Evolutionary conservation across 2,888 invertebrate species (phyloP).

Genomic region (Spisula subtruncata): DNA sequence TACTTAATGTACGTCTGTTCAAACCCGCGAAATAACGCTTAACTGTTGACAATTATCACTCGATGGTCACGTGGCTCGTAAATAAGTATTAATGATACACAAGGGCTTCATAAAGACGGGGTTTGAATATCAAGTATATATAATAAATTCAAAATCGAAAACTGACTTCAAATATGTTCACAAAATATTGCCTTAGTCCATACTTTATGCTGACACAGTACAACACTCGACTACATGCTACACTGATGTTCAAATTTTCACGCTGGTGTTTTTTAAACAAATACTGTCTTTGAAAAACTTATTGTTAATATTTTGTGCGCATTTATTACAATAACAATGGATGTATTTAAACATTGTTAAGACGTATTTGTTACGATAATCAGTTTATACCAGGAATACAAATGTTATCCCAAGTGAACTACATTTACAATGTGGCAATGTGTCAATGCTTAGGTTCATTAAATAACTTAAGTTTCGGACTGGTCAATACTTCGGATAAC

Average conservation of each 20-base stretch:
- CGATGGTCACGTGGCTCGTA: not conserved
- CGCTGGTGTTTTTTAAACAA: not conserved
- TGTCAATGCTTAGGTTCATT: too few relatives aligned
- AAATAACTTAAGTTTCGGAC: too few relatives aligned
- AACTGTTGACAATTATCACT: constrained; percentile 13
- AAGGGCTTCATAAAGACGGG: not conserved
- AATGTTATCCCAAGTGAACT: too few relatives aligned
- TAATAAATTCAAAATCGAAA: not conserved
- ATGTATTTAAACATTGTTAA: not conserved
- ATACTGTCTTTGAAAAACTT: not conserved
- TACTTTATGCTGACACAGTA: not conserved
- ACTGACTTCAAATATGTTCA: not conserved
- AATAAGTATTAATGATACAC: constrained; percentile 9
- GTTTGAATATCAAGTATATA: not conserved
- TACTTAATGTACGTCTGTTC: not conserved
- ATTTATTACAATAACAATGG: not conserved
- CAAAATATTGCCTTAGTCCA: not conserved
- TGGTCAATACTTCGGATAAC: not conserved
- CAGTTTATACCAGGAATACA: too few relatives aligned
- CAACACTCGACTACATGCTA: not conserved
- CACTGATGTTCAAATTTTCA: not conserved
- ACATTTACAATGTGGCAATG: too few relatives aligned
- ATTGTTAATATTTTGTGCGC: not conserved
- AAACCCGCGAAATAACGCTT: not conserved
- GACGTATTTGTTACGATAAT: not conserved